Evolutionary conservation across 2,888 invertebrate genomes (phyloP).

Genomic region (Chirona hameri): DNA sequence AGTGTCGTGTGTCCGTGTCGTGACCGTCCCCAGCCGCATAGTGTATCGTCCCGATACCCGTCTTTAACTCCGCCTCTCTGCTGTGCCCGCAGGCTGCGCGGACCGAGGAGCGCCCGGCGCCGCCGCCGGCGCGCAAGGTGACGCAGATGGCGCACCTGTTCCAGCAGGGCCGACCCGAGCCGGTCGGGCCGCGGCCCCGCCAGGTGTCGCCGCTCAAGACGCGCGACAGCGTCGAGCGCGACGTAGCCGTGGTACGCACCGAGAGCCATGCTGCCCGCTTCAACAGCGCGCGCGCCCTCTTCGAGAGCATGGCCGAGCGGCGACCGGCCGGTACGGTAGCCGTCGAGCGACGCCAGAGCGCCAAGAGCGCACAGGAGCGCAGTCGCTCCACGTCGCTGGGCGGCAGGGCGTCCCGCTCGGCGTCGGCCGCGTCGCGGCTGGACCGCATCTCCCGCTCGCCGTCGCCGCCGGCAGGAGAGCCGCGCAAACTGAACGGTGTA

Average conservation of each 20-base stretch:
- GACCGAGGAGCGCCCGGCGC: background rate
- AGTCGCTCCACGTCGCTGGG: background rate
- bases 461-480: background rate
- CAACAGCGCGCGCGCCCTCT: conserved; percentile 84
- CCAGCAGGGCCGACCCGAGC: conserved; percentile 23
- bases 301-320: conserved; percentile 64
- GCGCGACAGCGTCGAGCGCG: background rate
- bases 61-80: background rate
- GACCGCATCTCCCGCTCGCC: background rate
- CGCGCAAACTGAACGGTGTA: background rate
- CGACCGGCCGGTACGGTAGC: conserved; percentile 26
- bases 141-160: conserved; percentile 14
- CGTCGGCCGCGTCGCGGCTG: conserved; percentile 8
- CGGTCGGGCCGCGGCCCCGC: background rate
- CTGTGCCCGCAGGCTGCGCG: background rate
- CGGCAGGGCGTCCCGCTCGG: conserved; percentile 5
- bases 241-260: conserved; percentile 72
- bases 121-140: background rate
- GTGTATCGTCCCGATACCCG: too few relatives aligned
- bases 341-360: conserved; percentile 34
- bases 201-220: background rate
- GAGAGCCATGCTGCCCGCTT: conserved; percentile 87
- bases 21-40: too few relatives aligned
- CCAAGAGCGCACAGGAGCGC: conserved; percentile 26
- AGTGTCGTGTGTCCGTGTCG: too few relatives aligned